These are phyloP conservation scores for Kradibia gibbosae DNA, from an alignment of 1,140 invertebrate species.

Conservation along the genomic window DNA sequence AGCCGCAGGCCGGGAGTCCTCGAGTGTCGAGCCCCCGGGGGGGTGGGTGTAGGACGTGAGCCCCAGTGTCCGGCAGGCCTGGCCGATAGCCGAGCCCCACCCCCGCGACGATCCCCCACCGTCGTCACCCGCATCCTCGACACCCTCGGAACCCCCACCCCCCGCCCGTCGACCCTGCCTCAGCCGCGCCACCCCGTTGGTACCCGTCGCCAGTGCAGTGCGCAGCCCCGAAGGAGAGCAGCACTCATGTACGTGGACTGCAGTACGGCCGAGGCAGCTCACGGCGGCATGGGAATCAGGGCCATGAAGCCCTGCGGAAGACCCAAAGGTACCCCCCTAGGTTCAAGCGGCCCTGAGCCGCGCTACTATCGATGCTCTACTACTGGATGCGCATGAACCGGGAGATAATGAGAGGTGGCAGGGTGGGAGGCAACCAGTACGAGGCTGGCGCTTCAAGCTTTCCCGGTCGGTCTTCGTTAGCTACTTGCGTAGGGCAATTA, in stretches of 20 bases:
- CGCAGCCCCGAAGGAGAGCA: constrained; percentile 34
- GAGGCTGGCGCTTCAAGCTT: too few relatives aligned
- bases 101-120: neutral
- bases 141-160: neutral
- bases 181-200: too few relatives aligned
- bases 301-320: constrained; percentile 74
- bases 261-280: constrained; percentile 62
- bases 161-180: neutral
- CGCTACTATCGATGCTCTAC: neutral
- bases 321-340: constrained; percentile 67
- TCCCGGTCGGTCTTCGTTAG: neutral
- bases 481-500: neutral
- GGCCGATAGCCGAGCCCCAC: neutral
- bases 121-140: neutral
- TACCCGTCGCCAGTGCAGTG: neutral
- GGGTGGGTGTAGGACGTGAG: neutral
- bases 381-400: neutral
- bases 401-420: neutral
- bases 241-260: constrained; percentile 70
- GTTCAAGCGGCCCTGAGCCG: neutral
- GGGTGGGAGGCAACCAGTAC: neutral
- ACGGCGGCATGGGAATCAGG: constrained; percentile 75
- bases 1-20: neutral
- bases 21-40: neutral
- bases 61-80: neutral